phyloP scores from a whole-genome alignment of 2,888 invertebrate species.

The Clunio marinus region DNA sequence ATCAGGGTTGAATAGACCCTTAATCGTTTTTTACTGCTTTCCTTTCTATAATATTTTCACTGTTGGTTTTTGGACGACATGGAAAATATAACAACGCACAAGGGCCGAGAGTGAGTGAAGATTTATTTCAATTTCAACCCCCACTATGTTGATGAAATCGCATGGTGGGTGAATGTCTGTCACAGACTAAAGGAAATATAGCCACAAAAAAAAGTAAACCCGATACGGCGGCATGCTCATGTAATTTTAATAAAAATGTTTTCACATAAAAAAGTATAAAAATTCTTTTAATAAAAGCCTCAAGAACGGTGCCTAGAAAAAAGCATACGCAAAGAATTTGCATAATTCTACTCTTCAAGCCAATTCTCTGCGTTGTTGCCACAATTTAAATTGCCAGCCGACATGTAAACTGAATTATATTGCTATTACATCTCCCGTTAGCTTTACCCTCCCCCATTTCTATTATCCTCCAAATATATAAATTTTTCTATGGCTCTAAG shows the following conservation, averaged over 20 bases:
- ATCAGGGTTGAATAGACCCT: constrained; percentile 32
- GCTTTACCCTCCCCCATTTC: background rate
- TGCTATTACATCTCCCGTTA: constrained; percentile 29
- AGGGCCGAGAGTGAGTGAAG: constrained; percentile 4
- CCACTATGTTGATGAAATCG: background rate
- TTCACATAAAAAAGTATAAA: constrained; percentile 10
- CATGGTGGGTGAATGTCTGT: constrained; percentile 12
- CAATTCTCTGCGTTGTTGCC: constrained; percentile 12
- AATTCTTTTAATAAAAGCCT: constrained; percentile 27
- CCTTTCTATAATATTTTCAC: background rate
- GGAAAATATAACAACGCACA: background rate
- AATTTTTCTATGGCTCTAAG: background rate
- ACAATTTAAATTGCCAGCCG: constrained; percentile 35
- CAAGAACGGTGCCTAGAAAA: background rate
- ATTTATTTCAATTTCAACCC: constrained; percentile 18
- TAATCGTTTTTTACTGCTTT: constrained; percentile 4
- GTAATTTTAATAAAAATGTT: constrained; percentile 23
- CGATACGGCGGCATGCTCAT: background rate
- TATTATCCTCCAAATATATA: background rate
- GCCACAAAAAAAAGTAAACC: background rate
- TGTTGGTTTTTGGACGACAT: background rate
- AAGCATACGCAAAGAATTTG: constrained; percentile 20
- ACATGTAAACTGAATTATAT: constrained; percentile 38
- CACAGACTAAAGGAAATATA: constrained; percentile 16
- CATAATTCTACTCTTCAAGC: constrained; percentile 31